Evolutionary conservation across 2,113 vertebrate species (phyloP), one percentile per base, ranked within the genome.

Genomic region (Ictidomys tridecemlineatus): DNA sequence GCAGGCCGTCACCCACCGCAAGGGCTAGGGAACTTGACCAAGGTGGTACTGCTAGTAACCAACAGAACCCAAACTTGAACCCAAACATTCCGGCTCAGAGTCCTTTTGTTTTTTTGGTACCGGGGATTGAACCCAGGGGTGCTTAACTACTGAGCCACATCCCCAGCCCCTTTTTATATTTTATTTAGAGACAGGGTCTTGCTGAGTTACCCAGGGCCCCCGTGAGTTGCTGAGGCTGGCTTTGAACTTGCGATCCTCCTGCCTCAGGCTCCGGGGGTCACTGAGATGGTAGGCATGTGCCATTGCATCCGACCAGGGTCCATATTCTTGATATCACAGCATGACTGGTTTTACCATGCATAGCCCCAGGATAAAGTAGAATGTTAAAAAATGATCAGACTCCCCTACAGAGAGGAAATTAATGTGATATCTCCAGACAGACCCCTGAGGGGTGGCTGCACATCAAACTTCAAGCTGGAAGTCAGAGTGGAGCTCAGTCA

Each of bases 371-470:
- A 5, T 24, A 53, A 28, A 72, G 18, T 32, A 18, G 91, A 63
- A 90, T 11, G 4, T 32, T 82, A 30, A 65, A 78, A 88, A 85
- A 42, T 63, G 65, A 93, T 51, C 28, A 65, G 4, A 39, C 4
- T 83, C 37, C 13, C n/a, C 56, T 89, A 13, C 30, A 82, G 26
- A 96, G 48, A 13, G 96, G 16, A 89, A 45, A 91, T 83, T 69
- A 78, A 83, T 48, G 45, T 86, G 63, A 85, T 14, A 56, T 69
- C 34, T 76, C 79, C 39, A 63, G 51, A 48, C 1, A 45, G 32
- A 85, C 22, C 17, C 34, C 53, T 61, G 82, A 5, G 48, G 79
- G 28, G 48, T 8, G 11, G 61, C 53, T 73, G 39, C 77, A n/a
- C 1, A n/a, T 13, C 1, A 9, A 20, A 61, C 3, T 51, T 8